Conservation (phyloP, 2,797 vertebrate species). For the Oceanodroma leucorhoa region DNA sequence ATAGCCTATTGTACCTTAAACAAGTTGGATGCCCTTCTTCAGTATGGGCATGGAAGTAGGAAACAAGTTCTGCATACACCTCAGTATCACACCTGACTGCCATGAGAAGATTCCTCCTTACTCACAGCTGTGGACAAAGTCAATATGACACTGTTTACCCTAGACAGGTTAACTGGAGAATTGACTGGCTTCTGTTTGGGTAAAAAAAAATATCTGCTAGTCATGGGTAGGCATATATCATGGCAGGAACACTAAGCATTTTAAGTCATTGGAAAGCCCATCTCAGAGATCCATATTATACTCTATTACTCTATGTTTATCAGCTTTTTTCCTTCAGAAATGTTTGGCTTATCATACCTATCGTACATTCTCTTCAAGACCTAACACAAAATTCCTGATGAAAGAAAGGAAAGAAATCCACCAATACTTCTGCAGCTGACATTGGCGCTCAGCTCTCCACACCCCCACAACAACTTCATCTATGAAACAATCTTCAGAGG, state of each 20-base stretch:
- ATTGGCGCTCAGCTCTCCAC: background rate
- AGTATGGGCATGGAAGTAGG: background rate
- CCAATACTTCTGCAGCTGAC: background rate
- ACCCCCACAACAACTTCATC: background rate
- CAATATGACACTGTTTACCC: background rate
- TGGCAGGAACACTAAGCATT: background rate
- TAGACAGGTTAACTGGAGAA: background rate
- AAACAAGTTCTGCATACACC: background rate
- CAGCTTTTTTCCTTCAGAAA: background rate
- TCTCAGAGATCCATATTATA: background rate
- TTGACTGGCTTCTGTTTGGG: background rate
- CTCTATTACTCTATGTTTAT: background rate
- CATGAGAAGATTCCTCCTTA: background rate
- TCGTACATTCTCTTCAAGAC: background rate
- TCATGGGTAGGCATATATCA: background rate
- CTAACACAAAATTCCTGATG: background rate
- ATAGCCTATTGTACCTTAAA: background rate
- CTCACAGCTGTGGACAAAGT: background rate
- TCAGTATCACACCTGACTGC: background rate
- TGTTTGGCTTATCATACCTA: background rate
- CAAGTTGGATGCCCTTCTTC: background rate
- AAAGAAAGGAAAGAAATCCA: background rate
- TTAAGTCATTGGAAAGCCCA: background rate
- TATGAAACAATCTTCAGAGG: background rate
- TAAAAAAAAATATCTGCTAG: background rate